Percentiles rank a stretch among this genome's conserved stretches.
Evolutionary conservation across 2,113 vertebrate genomes (phyloP).

Genomic region (Pomatorhinus ruficollis): DNA sequence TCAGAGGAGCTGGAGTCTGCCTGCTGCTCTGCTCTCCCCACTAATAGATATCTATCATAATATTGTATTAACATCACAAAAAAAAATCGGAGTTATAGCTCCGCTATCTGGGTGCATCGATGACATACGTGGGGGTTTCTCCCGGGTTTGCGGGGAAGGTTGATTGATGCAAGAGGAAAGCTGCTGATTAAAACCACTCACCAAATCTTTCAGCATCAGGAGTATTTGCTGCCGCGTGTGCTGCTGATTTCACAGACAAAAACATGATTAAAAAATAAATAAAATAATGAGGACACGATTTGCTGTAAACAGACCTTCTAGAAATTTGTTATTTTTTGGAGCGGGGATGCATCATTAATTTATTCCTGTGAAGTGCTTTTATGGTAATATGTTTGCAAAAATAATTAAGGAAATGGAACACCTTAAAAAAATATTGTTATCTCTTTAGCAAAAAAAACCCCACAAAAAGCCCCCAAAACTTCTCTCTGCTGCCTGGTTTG

Average conservation of each 20-base stretch:
- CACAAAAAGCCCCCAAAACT: not conserved
- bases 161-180: constrained; percentile 73
- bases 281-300: rapidly evolving
- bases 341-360: not conserved
- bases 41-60: constrained; percentile 76
- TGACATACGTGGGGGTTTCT: constrained; percentile 19
- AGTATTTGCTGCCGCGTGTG: not conserved
- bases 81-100: constrained; percentile 43
- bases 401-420: not conserved
- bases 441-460: not conserved
- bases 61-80: constrained; percentile 59
- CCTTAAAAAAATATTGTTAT: constrained; percentile 40
- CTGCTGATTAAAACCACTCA: constrained; percentile 30
- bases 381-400: not conserved
- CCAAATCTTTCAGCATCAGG: not conserved
- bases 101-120: constrained; percentile 14
- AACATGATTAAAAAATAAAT: not conserved
- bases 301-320: not conserved
- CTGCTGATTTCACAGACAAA: not conserved
- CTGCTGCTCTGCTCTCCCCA: constrained; percentile 61
- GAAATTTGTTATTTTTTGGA: not conserved
- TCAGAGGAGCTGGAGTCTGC: constrained; percentile 76
- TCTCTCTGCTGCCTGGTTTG: not conserved
- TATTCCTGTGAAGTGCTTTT: not conserved
- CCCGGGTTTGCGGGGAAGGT: constrained; percentile 1